Base-by-base conservation (phyloP, 1,140 invertebrate species). In the Vanessa atalanta region DNA sequence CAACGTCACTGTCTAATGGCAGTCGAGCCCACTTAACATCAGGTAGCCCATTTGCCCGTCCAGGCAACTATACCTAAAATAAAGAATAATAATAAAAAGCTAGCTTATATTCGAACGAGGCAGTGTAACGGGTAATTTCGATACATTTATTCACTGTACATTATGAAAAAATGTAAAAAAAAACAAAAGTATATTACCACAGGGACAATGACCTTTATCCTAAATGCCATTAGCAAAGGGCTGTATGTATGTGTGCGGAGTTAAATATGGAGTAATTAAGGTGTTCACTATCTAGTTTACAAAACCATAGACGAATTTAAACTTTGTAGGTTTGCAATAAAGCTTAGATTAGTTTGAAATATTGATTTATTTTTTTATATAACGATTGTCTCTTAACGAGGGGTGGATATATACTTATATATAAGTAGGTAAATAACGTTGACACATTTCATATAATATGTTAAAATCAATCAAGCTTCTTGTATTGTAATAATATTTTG, bases 191-290 rank as follows among this genome's bases (percentile, higher is more conserved):
- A 60, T 43, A 57, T 69, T 53, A 47, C 14, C 15, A n/a, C 23
- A 47, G 47, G 57, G 31, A 61, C 57, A 61, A 13, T 37, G 57
- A 63, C 65, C 60, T 71, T 20, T 53, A 43, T 64, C 16, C 50
- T 11, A n/a, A 48, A 47, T 23, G 61, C 37, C 70, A 71, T 65
- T 71, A 71, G 12, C 53, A 11, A 69, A 70, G 23, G n/a, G 47
- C 20, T 48, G 15, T 43, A 9, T 43, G 37, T 43, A 43, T 43
- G 37, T 43, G 37, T 43, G 9, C 9, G 61, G 61, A 60, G 70
- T 71, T 65, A 71, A 71, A 71, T 51, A 71, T 70, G 23, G 55
- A 72, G 70, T 57, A 64, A 72, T 72, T 65, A 48, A 48, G 63
- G n/a, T 47, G n/a, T 7, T 15, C 23, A 43, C 31, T 23, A 65